phyloP scores from a whole-genome alignment of 2,888 invertebrate species.

The Zaprionus bogoriensis region DNA sequence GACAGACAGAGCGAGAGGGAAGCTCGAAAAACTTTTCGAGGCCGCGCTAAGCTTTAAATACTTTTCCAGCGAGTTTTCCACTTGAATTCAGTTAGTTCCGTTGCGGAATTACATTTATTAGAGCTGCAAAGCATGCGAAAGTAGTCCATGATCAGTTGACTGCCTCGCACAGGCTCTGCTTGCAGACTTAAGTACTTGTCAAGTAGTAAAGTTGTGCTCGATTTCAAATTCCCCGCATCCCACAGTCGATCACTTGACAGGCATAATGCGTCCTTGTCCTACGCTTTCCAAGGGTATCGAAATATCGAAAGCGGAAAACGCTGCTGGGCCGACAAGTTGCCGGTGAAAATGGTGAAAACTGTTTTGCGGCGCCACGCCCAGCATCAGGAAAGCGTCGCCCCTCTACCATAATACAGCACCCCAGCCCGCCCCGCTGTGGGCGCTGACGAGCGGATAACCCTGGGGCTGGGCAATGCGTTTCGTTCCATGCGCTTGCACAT shows the following conservation, averaged over 20 bases:
- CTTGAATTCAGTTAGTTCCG: background rate
- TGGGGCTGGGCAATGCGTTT: slow-evolving; percentile 52
- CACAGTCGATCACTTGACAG: background rate
- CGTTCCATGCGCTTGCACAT: slow-evolving; percentile 64
- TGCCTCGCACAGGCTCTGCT: too few species aligned
- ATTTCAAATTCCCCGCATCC: too few species aligned
- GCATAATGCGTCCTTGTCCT: slow-evolving; percentile 5
- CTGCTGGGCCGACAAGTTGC: slow-evolving; percentile 47
- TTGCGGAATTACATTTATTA: background rate
- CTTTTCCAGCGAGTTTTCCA: background rate
- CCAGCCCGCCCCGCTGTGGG: background rate
- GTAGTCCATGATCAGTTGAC: too few species aligned
- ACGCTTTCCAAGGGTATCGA: slow-evolving; percentile 29
- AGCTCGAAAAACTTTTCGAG: background rate
- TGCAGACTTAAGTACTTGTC: too few species aligned
- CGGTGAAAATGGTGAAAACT: slow-evolving; percentile 33
- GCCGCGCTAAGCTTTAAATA: background rate
- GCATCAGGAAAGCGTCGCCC: background rate
- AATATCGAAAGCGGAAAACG: slow-evolving; percentile 50
- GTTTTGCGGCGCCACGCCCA: slow-evolving; percentile 21
- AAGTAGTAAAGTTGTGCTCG: too few species aligned
- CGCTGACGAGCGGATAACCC: slow-evolving; percentile 13
- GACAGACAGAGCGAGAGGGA: background rate
- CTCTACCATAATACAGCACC: slow-evolving; percentile 2
- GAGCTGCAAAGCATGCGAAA: background rate